These are phyloP conservation scores for Syrmaticus mikado DNA, from an alignment of 2,113 vertebrate species.

Conservation along the genomic window DNA sequence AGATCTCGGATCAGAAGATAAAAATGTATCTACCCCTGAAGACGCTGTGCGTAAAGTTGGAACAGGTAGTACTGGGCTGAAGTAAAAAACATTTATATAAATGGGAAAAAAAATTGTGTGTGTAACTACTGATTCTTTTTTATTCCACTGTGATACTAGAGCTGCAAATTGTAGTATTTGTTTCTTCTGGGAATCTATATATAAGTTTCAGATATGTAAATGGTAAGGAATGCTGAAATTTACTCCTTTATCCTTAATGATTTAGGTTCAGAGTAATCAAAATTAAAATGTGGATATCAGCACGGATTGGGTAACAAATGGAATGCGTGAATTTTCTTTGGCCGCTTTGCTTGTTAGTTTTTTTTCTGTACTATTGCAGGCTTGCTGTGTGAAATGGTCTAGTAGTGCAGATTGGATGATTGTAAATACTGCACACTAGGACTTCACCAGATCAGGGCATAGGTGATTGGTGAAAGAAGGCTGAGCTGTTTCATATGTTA, in stretches of 20 bases:
- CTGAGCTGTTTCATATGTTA: not conserved
- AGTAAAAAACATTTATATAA: not conserved
- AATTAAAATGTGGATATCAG: not conserved
- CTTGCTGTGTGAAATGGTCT: not conserved
- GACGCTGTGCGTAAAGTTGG: constrained; percentile 20
- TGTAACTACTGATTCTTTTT: not conserved
- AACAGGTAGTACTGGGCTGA: constrained; percentile 63
- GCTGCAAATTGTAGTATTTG: not conserved
- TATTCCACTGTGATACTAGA: rapidly evolving
- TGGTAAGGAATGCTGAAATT: not conserved
- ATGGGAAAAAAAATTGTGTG: not conserved
- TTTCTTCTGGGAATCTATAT: not conserved
- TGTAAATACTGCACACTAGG: not conserved
- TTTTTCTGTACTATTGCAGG: not conserved
- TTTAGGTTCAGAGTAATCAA: not conserved
- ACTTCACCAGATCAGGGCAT: not conserved
- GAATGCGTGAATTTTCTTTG: not conserved
- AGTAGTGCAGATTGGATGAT: not conserved
- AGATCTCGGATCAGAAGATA: constrained; percentile 62
- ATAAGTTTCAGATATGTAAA: not conserved
- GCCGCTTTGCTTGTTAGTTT: not conserved
- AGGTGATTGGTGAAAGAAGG: not conserved
- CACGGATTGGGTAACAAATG: not conserved
- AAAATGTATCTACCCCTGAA: constrained; percentile 28
- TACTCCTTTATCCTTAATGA: not conserved